Base-by-base conservation (phyloP, 2,888 invertebrate genomes). In the Netelia inedita region DNA sequence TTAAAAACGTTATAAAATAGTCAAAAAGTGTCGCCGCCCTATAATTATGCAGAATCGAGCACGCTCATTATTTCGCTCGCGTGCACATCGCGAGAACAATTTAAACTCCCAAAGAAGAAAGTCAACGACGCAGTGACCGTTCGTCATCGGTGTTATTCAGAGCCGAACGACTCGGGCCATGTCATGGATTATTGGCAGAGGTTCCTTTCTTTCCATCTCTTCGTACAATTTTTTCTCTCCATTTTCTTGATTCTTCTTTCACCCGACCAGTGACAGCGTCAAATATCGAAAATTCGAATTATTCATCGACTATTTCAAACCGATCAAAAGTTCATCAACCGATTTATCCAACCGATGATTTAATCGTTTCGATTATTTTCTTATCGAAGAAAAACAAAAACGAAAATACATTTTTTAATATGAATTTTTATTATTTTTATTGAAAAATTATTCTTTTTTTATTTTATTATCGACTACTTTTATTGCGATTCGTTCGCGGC, bases 111-210 rank as follows among this genome's bases (percentile, higher is more conserved):
- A 19, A 14, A 82, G 80, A 86, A 85, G 87, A 87, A 87, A 87
- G 86, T 87, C 85, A 84, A 87, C 80, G 59, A 66, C 41, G 66
- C 76, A 79, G 16, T 55, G 68, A 75, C n/a, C 59, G 79, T 71
- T 81, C 86, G 87, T 87, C 89, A 81, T 85, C 87, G 87, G 88
- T 87, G 88, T 88, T 90, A 92, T 92, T 92, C 88, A 92, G 91
- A 92, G 91, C 92, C 91, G 91, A 92, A 92, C 91, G 90, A 16
- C 75, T 83, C 46, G 41, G 23, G 87, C 73, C 81, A 85, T 86
- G 89, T 91, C 87, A 89, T 88, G 89, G 90, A 89, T 91, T 91
- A 91, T 91, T 90, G 90, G 88, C 88, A 86, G 71, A 82, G 83
- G 87, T 87, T 88, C 87, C 88, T 87, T 86, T 83, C 79, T 74